phyloP scores from a whole-genome alignment of 2,888 invertebrate genomes.

The Tillus elongatus region DNA sequence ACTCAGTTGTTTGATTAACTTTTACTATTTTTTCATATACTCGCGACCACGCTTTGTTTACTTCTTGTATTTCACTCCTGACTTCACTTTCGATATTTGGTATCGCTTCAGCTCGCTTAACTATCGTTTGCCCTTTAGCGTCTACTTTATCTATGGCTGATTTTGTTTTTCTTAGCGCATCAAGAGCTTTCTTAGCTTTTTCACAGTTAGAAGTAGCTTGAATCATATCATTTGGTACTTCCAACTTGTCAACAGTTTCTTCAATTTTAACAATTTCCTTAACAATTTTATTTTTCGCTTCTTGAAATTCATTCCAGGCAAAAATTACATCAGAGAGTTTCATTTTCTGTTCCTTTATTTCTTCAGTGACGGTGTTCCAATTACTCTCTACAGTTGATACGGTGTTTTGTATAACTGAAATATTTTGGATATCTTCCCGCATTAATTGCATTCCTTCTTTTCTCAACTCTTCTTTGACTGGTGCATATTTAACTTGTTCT shows the following conservation, averaged over 20 bases:
- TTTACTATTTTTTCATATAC: conserved; percentile 62
- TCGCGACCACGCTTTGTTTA: conserved; percentile 61
- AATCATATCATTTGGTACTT: conserved; percentile 61
- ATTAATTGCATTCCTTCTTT: conserved; percentile 70
- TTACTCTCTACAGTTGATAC: conserved; percentile 68
- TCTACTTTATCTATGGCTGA: conserved; percentile 69
- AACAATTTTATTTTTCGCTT: conserved; percentile 60
- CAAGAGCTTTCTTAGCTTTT: conserved; percentile 66
- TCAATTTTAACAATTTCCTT: conserved; percentile 62
- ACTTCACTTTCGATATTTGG: conserved; percentile 56
- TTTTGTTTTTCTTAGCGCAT: conserved; percentile 66
- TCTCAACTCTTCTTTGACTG: conserved; percentile 62
- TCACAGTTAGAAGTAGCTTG: conserved; percentile 64
- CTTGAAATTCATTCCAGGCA: conserved; percentile 66
- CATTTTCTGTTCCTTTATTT: conserved; percentile 63
- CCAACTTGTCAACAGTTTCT: conserved; percentile 53
- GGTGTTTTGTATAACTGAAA: conserved; percentile 70
- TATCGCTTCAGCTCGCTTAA: conserved; percentile 60
- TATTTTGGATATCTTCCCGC: conserved; percentile 73
- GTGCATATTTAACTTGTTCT: conserved; percentile 50
- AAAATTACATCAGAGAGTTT: conserved; percentile 64
- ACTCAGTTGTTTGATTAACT: conserved; percentile 71
- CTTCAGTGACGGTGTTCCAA: conserved; percentile 71
- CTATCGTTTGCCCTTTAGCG: conserved; percentile 60
- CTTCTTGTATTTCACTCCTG: conserved; percentile 51